Evolutionary conservation across 1,140 invertebrate species (phyloP).

Genomic region (Chrysoperla carnea): DNA sequence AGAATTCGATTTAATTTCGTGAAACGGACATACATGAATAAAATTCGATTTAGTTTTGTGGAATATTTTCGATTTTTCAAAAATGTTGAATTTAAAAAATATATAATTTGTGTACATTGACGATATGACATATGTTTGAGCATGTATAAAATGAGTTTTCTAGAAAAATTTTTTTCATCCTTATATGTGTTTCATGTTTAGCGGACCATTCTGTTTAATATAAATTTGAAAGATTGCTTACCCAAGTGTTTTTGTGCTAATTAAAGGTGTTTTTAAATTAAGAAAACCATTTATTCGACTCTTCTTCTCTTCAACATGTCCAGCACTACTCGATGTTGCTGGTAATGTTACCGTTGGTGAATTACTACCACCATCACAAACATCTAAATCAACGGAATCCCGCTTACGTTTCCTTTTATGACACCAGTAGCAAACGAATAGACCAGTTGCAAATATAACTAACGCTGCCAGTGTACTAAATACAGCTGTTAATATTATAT

Average conservation of each 20-base stretch:
- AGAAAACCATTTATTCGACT: constrained; percentile 47
- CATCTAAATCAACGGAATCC: constrained; percentile 15
- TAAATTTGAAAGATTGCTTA: constrained; percentile 26
- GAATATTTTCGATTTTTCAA: no score
- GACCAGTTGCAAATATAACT: constrained; percentile 22
- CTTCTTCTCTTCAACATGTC: constrained; percentile 12
- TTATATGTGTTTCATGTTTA: no score
- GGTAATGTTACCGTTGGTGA: constrained; percentile 1
- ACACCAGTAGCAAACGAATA: constrained; percentile 24
- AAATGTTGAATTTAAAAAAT: no score
- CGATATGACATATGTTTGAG: no score
- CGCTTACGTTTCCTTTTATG: constrained; percentile 21
- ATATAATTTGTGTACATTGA: no score
- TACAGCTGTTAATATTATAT: constrained; percentile 28
- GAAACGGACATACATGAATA: no score
- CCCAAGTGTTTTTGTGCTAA: constrained; percentile 43
- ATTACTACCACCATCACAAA: constrained; percentile 13
- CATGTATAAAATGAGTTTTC: no score
- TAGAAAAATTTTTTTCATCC: no score
- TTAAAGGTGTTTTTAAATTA: constrained; percentile 58
- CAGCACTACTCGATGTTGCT: constrained; percentile 2
- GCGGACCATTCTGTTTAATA: no score
- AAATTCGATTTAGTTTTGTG: no score
- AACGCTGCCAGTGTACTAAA: constrained; percentile 26
- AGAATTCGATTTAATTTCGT: no score